These are phyloP conservation scores for Bos javanicus DNA, from an alignment of 2,113 vertebrate species.

Conservation along the genomic window DNA sequence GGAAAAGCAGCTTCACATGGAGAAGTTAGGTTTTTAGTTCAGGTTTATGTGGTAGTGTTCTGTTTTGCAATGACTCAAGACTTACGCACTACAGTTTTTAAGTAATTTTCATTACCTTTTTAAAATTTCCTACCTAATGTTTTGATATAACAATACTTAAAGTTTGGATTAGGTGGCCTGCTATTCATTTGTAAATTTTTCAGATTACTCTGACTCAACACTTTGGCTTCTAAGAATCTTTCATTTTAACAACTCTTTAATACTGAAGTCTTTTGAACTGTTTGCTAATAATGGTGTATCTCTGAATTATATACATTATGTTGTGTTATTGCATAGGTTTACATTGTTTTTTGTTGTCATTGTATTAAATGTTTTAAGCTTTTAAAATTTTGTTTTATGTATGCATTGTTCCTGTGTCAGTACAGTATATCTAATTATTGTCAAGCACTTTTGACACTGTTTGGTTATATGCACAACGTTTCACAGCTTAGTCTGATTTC, in stretches of 20 bases:
- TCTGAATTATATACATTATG: constrained; percentile 46
- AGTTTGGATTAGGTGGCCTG: constrained; percentile 20
- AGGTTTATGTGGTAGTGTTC: constrained; percentile 33
- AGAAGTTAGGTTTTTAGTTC: constrained; percentile 7
- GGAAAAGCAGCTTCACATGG: not conserved
- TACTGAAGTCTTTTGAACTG: constrained; percentile 40
- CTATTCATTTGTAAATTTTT: constrained; percentile 2
- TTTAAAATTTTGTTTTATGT: constrained; percentile 62
- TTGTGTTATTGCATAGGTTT: constrained; percentile 56
- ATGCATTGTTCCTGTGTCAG: constrained; percentile 51
- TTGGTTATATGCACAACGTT: constrained; percentile 21
- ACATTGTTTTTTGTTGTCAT: constrained; percentile 47
- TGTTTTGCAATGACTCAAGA: constrained; percentile 18
- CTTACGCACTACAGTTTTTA: not conserved
- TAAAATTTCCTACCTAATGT: constrained; percentile 21
- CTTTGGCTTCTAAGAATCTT: constrained; percentile 23
- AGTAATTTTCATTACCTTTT: constrained; percentile 41
- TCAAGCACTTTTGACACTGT: constrained; percentile 8
- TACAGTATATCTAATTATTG: constrained; percentile 37
- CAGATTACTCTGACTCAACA: not conserved
- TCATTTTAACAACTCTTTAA: not conserved
- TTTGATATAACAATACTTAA: constrained; percentile 25
- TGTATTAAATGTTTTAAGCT: constrained; percentile 62
- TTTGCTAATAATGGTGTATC: constrained; percentile 43
- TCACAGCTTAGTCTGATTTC: not conserved